Base-by-base conservation (phyloP, 2,888 invertebrate genomes). In the Dusona sp. region DNA sequence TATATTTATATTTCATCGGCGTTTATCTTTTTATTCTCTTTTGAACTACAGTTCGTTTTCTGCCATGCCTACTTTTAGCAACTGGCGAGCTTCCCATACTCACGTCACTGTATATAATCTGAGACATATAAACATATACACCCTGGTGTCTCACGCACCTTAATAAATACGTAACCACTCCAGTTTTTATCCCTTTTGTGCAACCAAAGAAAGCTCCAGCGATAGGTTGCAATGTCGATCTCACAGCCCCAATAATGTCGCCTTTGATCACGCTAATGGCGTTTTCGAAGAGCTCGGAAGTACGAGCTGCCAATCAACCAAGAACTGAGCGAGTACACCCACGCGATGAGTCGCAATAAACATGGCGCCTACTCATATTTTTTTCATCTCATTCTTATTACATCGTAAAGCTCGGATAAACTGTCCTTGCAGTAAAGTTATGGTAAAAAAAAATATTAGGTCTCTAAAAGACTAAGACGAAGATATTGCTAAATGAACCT, bases 251-350 rank as follows among this genome's bases (percentile, higher is more conserved):
- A 68, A 65, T 74, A 79, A 77, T 70, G 64, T 79, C 83, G 75
- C 80, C 86, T 36, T 42, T 73, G 51, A 51, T 51, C 64, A 25
- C 25, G 67, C 48, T 61, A 65, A 80, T 80, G 73, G 57, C 73
- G 45, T 74, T 79, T 83, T 73, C 64, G 72, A 79, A 86, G 82
- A 82, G 77, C 84, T 85, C 70, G 61, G 65, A 87, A 79, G 89
- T 88, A 86, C 87, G 88, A 89, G 87, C 90, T 91, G 91, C 90
- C 91, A 91, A 91, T 91, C 91, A 91, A 90, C 86, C 86, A 80
- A 87, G 81, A 82, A 77, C 86, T 82, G 48, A 29, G 25, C 9
- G 48, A 1, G 64, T 42, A 75, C 79, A 80, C 83, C 72, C 77
- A 67, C 83, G 42, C 78, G 70, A 54, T 88, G 86, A 89, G 88